phyloP scores from a whole-genome alignment of 1,140 invertebrate genomes.

The Monomorium pharaonis region DNA sequence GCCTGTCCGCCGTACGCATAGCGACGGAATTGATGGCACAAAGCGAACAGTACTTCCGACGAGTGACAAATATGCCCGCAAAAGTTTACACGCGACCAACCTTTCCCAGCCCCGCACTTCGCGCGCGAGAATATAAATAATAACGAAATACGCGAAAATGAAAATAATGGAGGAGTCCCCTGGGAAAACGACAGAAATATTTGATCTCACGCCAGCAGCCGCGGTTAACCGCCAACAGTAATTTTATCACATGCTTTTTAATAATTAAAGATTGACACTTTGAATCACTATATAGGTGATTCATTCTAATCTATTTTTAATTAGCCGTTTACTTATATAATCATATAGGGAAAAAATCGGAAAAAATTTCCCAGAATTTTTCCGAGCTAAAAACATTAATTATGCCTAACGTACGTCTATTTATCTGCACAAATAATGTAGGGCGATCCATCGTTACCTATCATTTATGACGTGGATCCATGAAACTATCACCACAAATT shows the following conservation, averaged over 20 bases:
- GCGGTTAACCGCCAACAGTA: neutral
- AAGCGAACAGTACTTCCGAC: neutral
- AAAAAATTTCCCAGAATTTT: no score
- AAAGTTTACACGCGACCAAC: constrained; percentile 9
- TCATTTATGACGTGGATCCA: neutral
- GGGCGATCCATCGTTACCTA: neutral
- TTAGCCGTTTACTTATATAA: neutral
- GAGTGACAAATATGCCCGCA: neutral
- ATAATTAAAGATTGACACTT: neutral
- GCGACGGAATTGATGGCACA: constrained; percentile 4
- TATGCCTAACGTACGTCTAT: neutral
- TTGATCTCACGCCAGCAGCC: neutral
- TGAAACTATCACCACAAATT: constrained; percentile 17
- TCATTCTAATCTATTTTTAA: neutral
- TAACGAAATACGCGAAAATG: constrained; percentile 9
- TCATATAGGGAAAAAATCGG: neutral
- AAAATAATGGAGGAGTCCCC: neutral
- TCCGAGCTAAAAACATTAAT: no score
- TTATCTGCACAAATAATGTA: no score
- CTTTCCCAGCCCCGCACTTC: neutral
- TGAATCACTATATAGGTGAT: neutral
- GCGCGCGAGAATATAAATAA: neutral
- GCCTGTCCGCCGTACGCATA: neutral
- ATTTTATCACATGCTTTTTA: constrained; percentile 25
- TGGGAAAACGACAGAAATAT: neutral